Base-by-base conservation (phyloP, 2,797 vertebrate genomes). In the Megaceryle alcyon region DNA sequence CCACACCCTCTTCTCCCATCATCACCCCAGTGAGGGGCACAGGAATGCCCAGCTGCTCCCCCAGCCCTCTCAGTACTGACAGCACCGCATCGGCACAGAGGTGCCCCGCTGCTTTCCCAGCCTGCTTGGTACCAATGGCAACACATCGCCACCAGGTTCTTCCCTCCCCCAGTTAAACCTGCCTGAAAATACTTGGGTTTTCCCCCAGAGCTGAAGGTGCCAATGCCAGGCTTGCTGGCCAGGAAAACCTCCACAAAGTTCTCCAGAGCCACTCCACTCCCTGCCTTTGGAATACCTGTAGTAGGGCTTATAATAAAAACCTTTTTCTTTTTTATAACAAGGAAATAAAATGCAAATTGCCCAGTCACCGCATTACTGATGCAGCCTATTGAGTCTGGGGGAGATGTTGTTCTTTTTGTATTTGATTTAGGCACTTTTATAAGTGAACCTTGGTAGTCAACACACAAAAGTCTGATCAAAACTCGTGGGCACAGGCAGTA, bases 151-250 rank as follows among this genome's bases (percentile, higher is more conserved):
- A 43, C 39, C 9, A 2, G 8, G 17, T 14, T 76, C 11, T 21
- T 48, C 20, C 13, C 12, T 19, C 19, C 6, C 3, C 9, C 10
- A 1, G 29, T 51, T 56, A 71, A 72, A 80, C 48, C 11, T 43
- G 37, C 60, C 76, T 39, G 61, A 39, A 90, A 77, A 59, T 41
- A 31, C 3, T 14, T 3, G n/a, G 1, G 20, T 18, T 37, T 1
- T 66, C 6, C 56, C 53, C 17, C 33, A 3, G 51, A 81, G 51
- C 25, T 1, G 0, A 46, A 39, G 77, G 10, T 3, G 2, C 26
- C 0, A 8, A 43, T 1, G 2, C 28, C 2, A 1, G 10, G 57
- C 16, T 88, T 1, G 1, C 28, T 0, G 3, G 37, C 46, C 0
- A 0, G 86, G 19, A 80, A 86, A 83, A 20, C 25, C 41, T 49